Percentiles rank a stretch among this genome's conserved stretches.
These are phyloP conservation scores for Oreochromis mossambicus DNA, from an alignment of 2,797 vertebrate species.

Conservation along the genomic window DNA sequence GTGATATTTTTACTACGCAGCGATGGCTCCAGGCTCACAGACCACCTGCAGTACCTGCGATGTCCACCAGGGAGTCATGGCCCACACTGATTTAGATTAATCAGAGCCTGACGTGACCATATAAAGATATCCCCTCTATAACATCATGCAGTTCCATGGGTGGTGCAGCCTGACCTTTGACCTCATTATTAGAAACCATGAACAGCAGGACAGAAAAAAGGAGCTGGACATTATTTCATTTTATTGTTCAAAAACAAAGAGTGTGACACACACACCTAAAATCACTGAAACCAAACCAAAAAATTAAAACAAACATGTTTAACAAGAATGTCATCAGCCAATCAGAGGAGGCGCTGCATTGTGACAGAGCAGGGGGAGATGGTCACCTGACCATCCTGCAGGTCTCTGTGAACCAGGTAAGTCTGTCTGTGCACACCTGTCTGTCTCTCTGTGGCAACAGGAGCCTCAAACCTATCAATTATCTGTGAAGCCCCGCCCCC, in stretches of 20 bases:
- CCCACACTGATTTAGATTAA: background rate
- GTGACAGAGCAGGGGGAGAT: background rate
- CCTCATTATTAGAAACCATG: background rate
- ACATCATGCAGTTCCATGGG: background rate
- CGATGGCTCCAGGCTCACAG: background rate
- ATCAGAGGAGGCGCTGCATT: background rate
- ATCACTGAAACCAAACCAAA: accelerated
- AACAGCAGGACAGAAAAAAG: accelerated
- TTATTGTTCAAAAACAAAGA: background rate
- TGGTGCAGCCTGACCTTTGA: background rate
- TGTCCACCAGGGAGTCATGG: background rate
- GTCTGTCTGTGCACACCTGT: background rate
- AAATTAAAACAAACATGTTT: background rate
- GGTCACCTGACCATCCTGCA: background rate
- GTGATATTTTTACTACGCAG: background rate
- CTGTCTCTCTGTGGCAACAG: background rate
- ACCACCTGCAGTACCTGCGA: background rate
- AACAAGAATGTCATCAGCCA: background rate
- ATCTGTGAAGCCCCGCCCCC: background rate
- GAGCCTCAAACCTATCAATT: background rate
- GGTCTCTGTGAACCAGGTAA: background rate
- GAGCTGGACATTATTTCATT: background rate
- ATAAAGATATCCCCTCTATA: background rate
- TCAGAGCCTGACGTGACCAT: background rate
- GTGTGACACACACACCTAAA: background rate